Evolutionary conservation across 2,888 invertebrate species (phyloP).

Genomic region (Pandemis heparana): DNA sequence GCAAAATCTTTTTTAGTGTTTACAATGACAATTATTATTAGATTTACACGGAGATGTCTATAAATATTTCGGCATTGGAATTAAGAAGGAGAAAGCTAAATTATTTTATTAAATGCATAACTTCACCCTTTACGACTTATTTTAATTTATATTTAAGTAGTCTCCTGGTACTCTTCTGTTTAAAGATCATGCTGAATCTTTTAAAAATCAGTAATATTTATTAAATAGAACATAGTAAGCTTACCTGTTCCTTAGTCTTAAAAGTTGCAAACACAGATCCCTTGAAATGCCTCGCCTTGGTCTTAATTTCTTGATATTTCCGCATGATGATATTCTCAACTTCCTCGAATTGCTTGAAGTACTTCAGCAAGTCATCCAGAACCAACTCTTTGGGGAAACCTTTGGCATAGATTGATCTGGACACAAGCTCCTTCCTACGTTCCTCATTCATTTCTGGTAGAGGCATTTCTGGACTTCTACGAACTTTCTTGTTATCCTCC

Average conservation of each 20-base stretch:
- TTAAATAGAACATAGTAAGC: constrained; percentile 5
- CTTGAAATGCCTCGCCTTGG: constrained; percentile 90
- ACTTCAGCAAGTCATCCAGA: constrained; percentile 90
- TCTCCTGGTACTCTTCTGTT: too few species aligned
- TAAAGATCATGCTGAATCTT: too few species aligned
- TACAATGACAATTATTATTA: too few species aligned
- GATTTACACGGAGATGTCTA: too few species aligned
- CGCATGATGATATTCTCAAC: constrained; percentile 89
- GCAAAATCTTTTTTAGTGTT: too few species aligned
- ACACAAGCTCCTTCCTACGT: constrained; percentile 90
- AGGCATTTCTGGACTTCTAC: constrained; percentile 90
- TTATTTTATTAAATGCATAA: too few species aligned
- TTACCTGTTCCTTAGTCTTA: constrained; percentile 89
- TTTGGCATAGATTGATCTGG: constrained; percentile 94
- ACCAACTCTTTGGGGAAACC: constrained; percentile 90
- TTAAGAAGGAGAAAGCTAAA: too few species aligned
- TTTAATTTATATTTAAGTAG: too few species aligned
- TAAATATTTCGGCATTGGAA: too few species aligned
- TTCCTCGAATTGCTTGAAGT: constrained; percentile 89
- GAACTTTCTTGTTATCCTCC: constrained; percentile 89
- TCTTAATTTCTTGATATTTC: constrained; percentile 86
- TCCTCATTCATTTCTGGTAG: constrained; percentile 95
- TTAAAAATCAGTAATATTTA: background rate
- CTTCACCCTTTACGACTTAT: too few species aligned
- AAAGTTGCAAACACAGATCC: constrained; percentile 97